A percentile compares a stretch with the other conserved stretches of the same genome.
phyloP scores from a whole-genome alignment of 1,140 invertebrate genomes.

The Meloidogyne exigua region DNA sequence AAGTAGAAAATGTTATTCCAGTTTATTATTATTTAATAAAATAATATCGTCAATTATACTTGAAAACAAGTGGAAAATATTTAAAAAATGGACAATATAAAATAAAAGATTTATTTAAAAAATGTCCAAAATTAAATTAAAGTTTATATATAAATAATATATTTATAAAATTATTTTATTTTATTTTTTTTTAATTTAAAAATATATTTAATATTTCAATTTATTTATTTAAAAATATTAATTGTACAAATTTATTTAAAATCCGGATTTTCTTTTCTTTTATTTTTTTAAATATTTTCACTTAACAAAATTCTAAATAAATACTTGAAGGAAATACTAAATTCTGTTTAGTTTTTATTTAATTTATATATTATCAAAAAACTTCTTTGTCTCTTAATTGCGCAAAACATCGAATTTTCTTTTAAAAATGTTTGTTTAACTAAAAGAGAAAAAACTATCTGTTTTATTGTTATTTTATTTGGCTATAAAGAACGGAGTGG shows the following conservation, averaged over 20 bases:
- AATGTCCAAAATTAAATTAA: too few species aligned
- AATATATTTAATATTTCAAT: neutral
- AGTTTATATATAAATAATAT: too few species aligned
- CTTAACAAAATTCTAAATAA: neutral
- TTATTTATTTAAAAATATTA: neutral
- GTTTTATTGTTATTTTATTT: neutral
- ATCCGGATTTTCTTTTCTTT: neutral
- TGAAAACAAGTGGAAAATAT: too few species aligned
- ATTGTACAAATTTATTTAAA: neutral
- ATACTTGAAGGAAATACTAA: neutral
- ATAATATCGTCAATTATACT: too few species aligned
- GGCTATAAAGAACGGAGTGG: neutral
- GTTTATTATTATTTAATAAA: too few species aligned
- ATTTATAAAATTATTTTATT: too few species aligned
- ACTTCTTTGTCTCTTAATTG: neutral
- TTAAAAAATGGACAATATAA: too few species aligned
- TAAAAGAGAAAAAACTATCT: neutral
- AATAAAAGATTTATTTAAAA: too few species aligned
- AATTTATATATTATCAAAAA: neutral
- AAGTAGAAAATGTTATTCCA: too few species aligned
- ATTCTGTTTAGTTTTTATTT: neutral
- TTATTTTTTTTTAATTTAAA: too few species aligned
- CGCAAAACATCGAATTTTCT: neutral
- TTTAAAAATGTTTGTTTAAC: neutral
- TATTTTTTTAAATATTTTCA: neutral